These are phyloP conservation scores for Eudyptes chrysolophus DNA, from an alignment of 2,113 vertebrate species.

Conservation along the genomic window DNA sequence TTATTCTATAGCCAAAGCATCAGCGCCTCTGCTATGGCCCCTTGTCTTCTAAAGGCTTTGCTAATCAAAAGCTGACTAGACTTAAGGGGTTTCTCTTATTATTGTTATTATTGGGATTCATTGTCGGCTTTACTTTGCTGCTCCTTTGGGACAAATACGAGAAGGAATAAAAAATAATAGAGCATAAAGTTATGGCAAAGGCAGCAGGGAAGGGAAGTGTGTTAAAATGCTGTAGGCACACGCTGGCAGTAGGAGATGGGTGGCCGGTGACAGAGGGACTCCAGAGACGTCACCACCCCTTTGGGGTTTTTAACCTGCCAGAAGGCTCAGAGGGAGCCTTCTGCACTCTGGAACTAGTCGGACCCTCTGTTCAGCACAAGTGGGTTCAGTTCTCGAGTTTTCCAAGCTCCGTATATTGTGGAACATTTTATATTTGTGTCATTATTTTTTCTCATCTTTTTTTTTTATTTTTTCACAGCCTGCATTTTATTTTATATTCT, in stretches of 20 bases:
- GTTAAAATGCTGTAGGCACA: accelerated
- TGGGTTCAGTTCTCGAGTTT: neutral
- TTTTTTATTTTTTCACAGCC: neutral
- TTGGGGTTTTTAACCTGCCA: neutral
- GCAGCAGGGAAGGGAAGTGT: neutral
- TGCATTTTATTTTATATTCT: neutral
- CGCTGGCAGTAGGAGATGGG: neutral
- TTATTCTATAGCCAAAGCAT: neutral
- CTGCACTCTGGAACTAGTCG: neutral
- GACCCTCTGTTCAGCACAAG: neutral
- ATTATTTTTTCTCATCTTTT: neutral
- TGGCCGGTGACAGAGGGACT: neutral
- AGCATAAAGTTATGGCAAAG: neutral
- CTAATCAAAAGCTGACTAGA: neutral
- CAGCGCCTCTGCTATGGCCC: neutral
- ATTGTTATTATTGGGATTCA: neutral
- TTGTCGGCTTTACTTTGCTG: neutral
- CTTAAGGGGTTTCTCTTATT: neutral
- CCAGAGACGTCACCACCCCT: neutral
- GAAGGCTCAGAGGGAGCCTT: neutral
- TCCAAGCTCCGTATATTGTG: neutral
- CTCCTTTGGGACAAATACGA: neutral
- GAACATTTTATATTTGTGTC: neutral
- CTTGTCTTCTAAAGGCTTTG: neutral
- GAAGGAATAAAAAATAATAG: neutral